A percentile compares a stretch with the other conserved stretches of the same genome.
phyloP scores from a whole-genome alignment of 2,888 invertebrate species.

The Lamproptera curius region DNA sequence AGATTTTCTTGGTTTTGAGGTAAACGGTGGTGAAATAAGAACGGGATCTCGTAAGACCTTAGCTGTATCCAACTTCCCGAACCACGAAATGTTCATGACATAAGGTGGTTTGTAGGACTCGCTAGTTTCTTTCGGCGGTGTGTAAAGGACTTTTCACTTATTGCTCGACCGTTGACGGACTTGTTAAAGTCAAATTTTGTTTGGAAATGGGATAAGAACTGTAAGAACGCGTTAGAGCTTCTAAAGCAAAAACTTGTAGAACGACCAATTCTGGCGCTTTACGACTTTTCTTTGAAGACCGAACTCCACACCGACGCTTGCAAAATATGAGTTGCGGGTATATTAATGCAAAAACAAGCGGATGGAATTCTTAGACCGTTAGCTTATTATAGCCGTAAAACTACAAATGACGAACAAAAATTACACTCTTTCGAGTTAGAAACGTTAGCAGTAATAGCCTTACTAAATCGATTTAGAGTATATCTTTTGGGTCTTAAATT shows the following conservation, averaged over 20 bases:
- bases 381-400: slow-evolving; percentile 28
- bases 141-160: slow-evolving; percentile 11
- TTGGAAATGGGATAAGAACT: neutral
- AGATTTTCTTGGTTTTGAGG: slow-evolving; percentile 20
- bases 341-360: neutral
- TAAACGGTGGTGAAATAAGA: slow-evolving; percentile 13
- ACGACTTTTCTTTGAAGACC: neutral
- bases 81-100: slow-evolving; percentile 15
- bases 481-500: slow-evolving; percentile 21
- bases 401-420: slow-evolving; percentile 25
- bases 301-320: neutral
- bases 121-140: slow-evolving; percentile 21
- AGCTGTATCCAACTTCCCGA: slow-evolving; percentile 15
- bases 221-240: neutral
- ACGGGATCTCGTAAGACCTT: slow-evolving; percentile 16
- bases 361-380: neutral
- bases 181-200: slow-evolving; percentile 6
- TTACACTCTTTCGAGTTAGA: slow-evolving; percentile 29
- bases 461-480: slow-evolving; percentile 22
- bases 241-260: neutral
- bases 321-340: neutral
- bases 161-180: slow-evolving; percentile 16
- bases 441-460: slow-evolving; percentile 27
- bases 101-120: slow-evolving; percentile 14
- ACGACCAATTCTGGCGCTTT: neutral